These are phyloP conservation scores for Ispidina lecontei DNA, from an alignment of 2,797 vertebrate genomes.

Conservation along the genomic window DNA sequence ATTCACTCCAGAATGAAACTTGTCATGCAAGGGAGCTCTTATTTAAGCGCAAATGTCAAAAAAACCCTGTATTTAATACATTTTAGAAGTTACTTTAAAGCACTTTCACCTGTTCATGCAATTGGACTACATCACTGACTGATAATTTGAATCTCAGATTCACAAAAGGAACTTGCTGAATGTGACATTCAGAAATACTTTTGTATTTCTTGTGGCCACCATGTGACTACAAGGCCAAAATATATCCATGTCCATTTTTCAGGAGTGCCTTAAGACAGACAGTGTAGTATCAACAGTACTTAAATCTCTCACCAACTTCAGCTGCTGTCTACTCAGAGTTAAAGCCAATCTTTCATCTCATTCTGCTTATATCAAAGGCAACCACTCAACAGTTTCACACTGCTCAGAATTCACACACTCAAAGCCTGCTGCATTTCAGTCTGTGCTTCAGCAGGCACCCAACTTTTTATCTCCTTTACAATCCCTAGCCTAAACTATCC, in stretches of 20 bases:
- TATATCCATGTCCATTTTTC: not conserved
- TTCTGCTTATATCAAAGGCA: not conserved
- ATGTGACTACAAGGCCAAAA: not conserved
- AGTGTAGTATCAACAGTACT: not conserved
- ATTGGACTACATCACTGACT: not conserved
- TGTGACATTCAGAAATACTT: not conserved
- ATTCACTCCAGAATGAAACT: conserved; percentile 51
- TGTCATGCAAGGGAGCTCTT: conserved; percentile 54
- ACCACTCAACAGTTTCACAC: not conserved
- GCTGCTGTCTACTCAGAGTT: not conserved
- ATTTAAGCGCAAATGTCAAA: conserved; percentile 56
- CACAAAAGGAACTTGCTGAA: not conserved
- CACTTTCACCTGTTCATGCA: conserved; percentile 19
- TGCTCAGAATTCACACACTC: not conserved
- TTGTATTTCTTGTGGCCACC: not conserved
- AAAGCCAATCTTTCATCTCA: not conserved
- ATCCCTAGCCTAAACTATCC: not conserved
- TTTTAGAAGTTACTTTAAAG: conserved; percentile 56
- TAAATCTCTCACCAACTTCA: not conserved
- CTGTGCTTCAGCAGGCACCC: not conserved
- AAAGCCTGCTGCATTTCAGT: not conserved
- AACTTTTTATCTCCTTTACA: not conserved
- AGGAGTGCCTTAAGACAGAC: not conserved
- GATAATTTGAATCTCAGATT: not conserved
- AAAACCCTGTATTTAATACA: conserved; percentile 23